Percentiles rank a stretch among this genome's conserved stretches.
Conservation (phyloP, 2,113 vertebrate genomes). For the Micromys minutus region DNA sequence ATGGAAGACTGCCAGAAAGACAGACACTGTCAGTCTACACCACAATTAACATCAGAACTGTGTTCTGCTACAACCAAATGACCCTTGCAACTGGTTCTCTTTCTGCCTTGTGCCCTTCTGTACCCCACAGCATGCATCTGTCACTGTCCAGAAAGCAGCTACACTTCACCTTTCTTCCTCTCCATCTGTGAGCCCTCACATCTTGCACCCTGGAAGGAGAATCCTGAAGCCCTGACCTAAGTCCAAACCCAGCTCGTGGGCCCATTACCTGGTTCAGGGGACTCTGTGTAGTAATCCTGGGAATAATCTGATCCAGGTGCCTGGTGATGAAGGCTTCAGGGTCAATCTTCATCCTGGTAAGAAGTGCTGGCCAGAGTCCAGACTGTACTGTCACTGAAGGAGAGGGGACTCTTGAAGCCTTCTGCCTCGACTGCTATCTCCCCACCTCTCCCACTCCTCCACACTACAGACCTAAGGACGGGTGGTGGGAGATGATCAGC, state of each 20-base stretch:
- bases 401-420: not conserved
- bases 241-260: not conserved
- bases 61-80: not conserved
- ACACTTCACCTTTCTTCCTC: not conserved
- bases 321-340: constrained; percentile 91
- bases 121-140: not conserved
- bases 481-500: constrained; percentile 93
- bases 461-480: constrained; percentile 90
- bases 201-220: rapidly evolving
- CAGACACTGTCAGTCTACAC: not conserved
- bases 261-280: constrained; percentile 88
- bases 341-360: constrained; percentile 93
- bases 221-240: not conserved
- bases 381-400: constrained; percentile 87
- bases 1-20: constrained; percentile 87
- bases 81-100: not conserved
- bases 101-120: not conserved
- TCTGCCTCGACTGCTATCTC: not conserved
- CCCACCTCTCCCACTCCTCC: not conserved
- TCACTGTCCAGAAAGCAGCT: not conserved
- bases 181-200: not conserved
- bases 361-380: constrained; percentile 92
- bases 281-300: constrained; percentile 87
- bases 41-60: not conserved
- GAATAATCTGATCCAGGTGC: constrained; percentile 91